These are phyloP conservation scores for Trachelipus rathkii DNA, from an alignment of 1,140 invertebrate genomes.

Conservation along the genomic window DNA sequence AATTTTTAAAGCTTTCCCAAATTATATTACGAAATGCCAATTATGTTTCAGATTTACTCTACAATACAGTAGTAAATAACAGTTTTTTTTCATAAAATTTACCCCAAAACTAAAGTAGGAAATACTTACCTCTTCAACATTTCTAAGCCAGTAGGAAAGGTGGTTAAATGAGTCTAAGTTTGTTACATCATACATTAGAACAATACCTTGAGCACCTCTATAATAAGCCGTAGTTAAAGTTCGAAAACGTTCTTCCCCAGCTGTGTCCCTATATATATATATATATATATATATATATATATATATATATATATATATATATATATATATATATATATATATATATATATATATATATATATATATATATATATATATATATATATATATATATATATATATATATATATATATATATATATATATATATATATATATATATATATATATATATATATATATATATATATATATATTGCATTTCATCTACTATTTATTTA, in stretches of 20 bases:
- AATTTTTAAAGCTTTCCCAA: not conserved
- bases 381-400: not conserved
- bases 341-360: slow-evolving; percentile 8
- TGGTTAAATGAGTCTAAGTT: slow-evolving; percentile 82
- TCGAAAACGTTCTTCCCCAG: slow-evolving; percentile 68
- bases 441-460: not conserved
- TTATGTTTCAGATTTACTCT: not conserved
- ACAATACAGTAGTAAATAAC: not conserved
- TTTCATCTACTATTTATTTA: no score
- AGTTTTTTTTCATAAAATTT: not conserved
- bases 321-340: slow-evolving; percentile 15
- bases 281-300: slow-evolving; percentile 1
- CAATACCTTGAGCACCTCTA: slow-evolving; percentile 77
- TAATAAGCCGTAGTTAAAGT: slow-evolving; percentile 84
- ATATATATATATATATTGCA: slow-evolving; percentile 6
- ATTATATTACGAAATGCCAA: not conserved
- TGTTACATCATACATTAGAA: slow-evolving; percentile 81
- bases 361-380: slow-evolving; percentile 2
- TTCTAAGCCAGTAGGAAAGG: slow-evolving; percentile 77
- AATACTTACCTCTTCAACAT: slow-evolving; percentile 71
- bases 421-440: slow-evolving; percentile 18
- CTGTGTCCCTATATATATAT: slow-evolving; percentile 54
- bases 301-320: slow-evolving; percentile 2
- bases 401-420: slow-evolving; percentile 2
- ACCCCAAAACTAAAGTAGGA: not conserved